Evolutionary conservation across 2,797 vertebrate species (phyloP).

Genomic region (Acanthornis magna): DNA sequence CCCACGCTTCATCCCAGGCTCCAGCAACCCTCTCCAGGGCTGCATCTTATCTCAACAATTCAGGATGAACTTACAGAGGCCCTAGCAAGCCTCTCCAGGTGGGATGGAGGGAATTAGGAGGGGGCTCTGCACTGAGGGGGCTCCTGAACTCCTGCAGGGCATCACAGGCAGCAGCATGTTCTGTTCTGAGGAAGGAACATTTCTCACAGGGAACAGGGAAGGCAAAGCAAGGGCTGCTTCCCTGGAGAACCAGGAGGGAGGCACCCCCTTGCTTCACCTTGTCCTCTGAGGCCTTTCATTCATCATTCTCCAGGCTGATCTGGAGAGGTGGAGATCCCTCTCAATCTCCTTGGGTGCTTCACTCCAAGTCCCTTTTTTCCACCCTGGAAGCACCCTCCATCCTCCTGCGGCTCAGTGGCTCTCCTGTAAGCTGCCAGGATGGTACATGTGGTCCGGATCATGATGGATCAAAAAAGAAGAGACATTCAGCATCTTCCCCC

Average conservation of each 20-base stretch:
- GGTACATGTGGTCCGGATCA: fast-evolving
- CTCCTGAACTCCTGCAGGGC: neutral
- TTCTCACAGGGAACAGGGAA: neutral
- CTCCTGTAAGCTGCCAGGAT: neutral
- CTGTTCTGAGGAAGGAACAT: neutral
- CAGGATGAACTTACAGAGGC: fast-evolving
- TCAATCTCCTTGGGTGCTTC: neutral
- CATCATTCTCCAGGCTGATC: neutral
- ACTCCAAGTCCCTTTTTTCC: neutral
- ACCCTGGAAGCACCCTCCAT: neutral
- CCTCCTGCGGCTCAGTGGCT: neutral
- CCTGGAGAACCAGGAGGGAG: neutral
- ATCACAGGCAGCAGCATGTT: neutral
- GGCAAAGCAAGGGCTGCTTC: neutral
- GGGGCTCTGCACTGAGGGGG: neutral
- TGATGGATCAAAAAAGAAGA: neutral
- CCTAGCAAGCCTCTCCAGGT: neutral
- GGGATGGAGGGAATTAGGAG: neutral
- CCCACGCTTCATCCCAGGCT: neutral
- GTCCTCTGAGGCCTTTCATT: neutral
- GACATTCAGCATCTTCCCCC: neutral
- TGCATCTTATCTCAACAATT: neutral
- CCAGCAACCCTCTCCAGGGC: neutral
- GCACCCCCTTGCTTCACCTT: neutral
- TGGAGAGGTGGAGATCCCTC: neutral